Conservation (phyloP, 2,888 invertebrate genomes). For the Xanthorhoe spadicearia region DNA sequence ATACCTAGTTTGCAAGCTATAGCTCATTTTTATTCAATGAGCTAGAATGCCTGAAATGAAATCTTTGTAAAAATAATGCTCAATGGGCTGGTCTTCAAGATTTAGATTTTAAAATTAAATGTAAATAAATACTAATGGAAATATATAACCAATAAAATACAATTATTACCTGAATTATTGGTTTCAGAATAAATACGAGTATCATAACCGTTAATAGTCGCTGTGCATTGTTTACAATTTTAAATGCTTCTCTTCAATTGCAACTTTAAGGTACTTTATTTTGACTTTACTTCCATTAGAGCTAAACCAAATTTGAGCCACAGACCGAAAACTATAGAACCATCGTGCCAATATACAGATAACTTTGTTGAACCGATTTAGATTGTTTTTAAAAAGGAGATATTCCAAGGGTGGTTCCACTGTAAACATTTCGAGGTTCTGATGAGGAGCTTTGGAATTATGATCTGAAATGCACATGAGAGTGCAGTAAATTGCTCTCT, state of each 20-base stretch:
- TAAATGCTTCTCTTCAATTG: slow-evolving; percentile 60
- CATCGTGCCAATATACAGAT: too few relatives aligned
- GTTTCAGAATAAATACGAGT: slow-evolving; percentile 47
- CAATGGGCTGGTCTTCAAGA: slow-evolving; percentile 20
- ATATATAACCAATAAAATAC: slow-evolving; percentile 47
- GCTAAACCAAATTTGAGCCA: not conserved
- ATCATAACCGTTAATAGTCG: slow-evolving; percentile 54
- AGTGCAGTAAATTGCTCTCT: too few relatives aligned
- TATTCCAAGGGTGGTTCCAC: too few relatives aligned
- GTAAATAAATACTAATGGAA: slow-evolving; percentile 51
- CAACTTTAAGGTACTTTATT: slow-evolving; percentile 49
- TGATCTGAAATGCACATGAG: too few relatives aligned
- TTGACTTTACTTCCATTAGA: slow-evolving; percentile 14
- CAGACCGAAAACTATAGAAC: too few relatives aligned
- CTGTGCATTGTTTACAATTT: slow-evolving; percentile 53
- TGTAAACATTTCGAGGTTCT: too few relatives aligned
- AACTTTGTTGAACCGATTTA: too few relatives aligned
- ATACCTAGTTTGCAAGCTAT: slow-evolving; percentile 24
- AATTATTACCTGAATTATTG: slow-evolving; percentile 50
- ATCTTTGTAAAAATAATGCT: slow-evolving; percentile 25
- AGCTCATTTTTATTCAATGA: slow-evolving; percentile 18
- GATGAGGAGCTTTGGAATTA: too few relatives aligned
- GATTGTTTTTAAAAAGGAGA: too few relatives aligned
- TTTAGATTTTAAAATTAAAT: slow-evolving; percentile 40
- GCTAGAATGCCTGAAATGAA: slow-evolving; percentile 14